Conservation (phyloP, 2,888 invertebrate genomes). For the Hypomecis punctinalis region DNA sequence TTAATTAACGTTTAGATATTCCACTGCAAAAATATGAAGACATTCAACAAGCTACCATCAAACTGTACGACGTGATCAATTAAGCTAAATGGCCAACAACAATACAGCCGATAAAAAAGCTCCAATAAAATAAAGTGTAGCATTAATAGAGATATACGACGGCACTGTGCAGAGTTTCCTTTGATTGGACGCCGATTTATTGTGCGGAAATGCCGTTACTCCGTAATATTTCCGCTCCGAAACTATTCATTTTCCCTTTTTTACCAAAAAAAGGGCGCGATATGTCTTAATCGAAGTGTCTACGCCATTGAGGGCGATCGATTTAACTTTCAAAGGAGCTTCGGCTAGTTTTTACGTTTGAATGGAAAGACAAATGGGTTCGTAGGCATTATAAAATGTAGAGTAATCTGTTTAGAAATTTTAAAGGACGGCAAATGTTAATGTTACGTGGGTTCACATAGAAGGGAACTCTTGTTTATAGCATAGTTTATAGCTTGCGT, state of each 20-base stretch:
- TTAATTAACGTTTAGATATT: neutral
- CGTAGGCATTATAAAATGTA: neutral
- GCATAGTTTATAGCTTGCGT: too few relatives aligned
- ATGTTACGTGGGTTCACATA: too few relatives aligned
- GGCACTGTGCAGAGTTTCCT: slow-evolving; percentile 71
- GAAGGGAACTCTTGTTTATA: too few relatives aligned
- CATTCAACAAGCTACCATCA: slow-evolving; percentile 13
- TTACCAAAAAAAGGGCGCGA: slow-evolving; percentile 83
- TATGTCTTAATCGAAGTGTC: slow-evolving; percentile 78
- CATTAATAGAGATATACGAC: slow-evolving; percentile 82
- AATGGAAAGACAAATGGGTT: slow-evolving; percentile 10
- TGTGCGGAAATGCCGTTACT: slow-evolving; percentile 84
- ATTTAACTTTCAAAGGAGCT: slow-evolving; percentile 19
- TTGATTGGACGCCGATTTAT: slow-evolving; percentile 85
- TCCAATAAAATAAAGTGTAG: slow-evolving; percentile 82
- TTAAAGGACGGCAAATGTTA: neutral
- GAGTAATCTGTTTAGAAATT: neutral
- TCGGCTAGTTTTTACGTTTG: slow-evolving; percentile 8
- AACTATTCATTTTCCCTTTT: slow-evolving; percentile 83
- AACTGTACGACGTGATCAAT: slow-evolving; percentile 34
- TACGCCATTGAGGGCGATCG: slow-evolving; percentile 53
- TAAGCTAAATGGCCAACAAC: slow-evolving; percentile 72
- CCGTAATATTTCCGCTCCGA: slow-evolving; percentile 83
- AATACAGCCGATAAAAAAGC: slow-evolving; percentile 77
- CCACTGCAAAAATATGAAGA: too few relatives aligned